Conservation (phyloP, 2,888 invertebrate species). For the Tipula vernalis region DNA sequence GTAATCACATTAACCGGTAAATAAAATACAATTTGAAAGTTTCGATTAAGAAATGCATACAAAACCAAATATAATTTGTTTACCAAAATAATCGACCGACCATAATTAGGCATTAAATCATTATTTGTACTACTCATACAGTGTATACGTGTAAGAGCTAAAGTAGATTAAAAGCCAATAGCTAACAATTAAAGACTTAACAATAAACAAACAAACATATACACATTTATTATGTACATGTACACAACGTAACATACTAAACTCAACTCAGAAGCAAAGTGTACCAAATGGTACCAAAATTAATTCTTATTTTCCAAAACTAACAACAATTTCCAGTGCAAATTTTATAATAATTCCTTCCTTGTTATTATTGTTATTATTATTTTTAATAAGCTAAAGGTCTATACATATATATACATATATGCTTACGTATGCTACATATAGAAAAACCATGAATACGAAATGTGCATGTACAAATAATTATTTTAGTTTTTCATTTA, state of each 20-base stretch:
- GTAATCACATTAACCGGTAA: no score
- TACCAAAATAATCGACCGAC: not conserved
- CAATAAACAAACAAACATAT: not conserved
- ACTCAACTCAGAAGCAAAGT: not conserved
- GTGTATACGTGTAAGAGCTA: not conserved
- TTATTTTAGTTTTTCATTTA: not conserved
- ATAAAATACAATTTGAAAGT: no score
- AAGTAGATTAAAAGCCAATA: not conserved
- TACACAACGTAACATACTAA: not conserved
- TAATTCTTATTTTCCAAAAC: not conserved
- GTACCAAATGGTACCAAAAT: constrained; percentile 4
- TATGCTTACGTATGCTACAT: not conserved
- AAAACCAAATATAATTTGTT: no score
- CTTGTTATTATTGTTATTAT: not conserved
- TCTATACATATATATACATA: no score
- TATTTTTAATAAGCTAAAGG: not conserved
- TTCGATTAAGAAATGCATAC: no score
- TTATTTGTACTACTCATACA: not conserved
- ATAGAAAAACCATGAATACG: not conserved
- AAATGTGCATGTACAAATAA: not conserved
- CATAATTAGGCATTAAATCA: not conserved
- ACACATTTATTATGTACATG: not conserved
- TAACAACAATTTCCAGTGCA: not conserved
- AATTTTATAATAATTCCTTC: not conserved
- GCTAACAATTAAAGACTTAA: not conserved